Base-by-base conservation (phyloP, 35 echinoderm and acorn worm species). In the Apostichopus californicus region DNA sequence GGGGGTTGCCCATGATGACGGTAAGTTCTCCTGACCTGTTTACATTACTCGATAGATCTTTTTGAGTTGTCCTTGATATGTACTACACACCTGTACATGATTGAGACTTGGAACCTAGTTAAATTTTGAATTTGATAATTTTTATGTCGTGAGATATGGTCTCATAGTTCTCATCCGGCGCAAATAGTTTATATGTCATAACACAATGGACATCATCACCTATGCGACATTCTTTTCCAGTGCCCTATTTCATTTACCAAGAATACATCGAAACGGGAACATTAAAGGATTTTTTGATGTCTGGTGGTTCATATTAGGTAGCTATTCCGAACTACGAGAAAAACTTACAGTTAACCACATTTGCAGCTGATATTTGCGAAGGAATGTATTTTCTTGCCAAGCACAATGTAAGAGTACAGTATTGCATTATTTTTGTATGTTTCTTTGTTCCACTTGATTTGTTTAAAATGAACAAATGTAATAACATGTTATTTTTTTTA, bases 181-280 rank as follows among this genome's bases (percentile, higher is more conserved):
- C 2, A 8, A 66, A 73, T 21, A 25, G 0, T 23, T 87, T 13
- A 65, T 59, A 54, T 28, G 26, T 28, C 26, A 28, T 28, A 28
- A 1, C 0, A 28, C 26, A 28, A 28, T 28, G 0, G 0, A 28
- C 1, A 28, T 28, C 26, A 28, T 28, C 26, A 28, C 26, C 26
- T 28, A 28, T 1, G 1, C 1, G 26, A 28, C 0, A 28, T 28
- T 63, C 9, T 83, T 83, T 18, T 6, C 9, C 64, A 89, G 86
- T 89, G 21, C 86, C 86, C n/a, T 89, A 89, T 72, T 65, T 65
- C 0, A 89, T 89, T 46, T 89, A 89, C 86, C 63, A 65, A 65
- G 86, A 89, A 9, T 72, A 89, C 54, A 5, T 89, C 22, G 57
- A 89, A 73, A 8, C 10, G 12, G 86, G 86, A 25, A 71, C 86